Conservation (phyloP, 2,797 vertebrate genomes). For the Eupleurogrammus muticus region DNA sequence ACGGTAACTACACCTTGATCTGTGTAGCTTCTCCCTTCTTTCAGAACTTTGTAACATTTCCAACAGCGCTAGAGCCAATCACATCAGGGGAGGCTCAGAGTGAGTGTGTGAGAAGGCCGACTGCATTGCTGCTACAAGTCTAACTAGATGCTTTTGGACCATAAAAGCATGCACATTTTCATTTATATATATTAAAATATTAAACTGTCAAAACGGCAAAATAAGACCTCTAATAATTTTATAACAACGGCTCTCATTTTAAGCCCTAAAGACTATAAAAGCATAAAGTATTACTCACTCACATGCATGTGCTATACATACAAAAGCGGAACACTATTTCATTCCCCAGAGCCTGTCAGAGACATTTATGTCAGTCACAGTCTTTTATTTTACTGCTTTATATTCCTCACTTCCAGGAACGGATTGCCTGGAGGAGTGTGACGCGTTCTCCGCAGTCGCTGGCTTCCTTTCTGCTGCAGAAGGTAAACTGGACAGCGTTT, state of each 20-base stretch:
- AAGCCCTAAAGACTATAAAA: slow-evolving; percentile 27
- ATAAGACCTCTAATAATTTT: slow-evolving; percentile 18
- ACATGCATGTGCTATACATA: slow-evolving; percentile 20
- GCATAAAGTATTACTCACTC: slow-evolving; percentile 32
- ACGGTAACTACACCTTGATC: no score
- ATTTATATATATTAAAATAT: no score
- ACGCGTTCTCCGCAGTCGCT: slow-evolving; percentile 84
- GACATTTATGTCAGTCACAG: slow-evolving; percentile 22
- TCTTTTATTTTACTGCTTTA: slow-evolving; percentile 24
- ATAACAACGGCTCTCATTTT: slow-evolving; percentile 31
- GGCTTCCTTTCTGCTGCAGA: slow-evolving; percentile 91
- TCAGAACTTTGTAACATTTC: no score
- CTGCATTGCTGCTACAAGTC: no score
- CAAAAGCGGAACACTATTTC: slow-evolving; percentile 46
- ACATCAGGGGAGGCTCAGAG: no score
- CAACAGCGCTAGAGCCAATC: no score
- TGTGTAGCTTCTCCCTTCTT: no score
- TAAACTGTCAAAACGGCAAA: no score
- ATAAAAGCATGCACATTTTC: no score
- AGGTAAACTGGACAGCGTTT: slow-evolving; percentile 90
- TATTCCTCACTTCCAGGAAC: slow-evolving; percentile 76
- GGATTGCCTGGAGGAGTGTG: slow-evolving; percentile 90
- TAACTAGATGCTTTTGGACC: no score
- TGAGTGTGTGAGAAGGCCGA: no score
- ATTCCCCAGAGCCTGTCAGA: slow-evolving; percentile 36